A percentile compares a stretch with the other conserved stretches of the same genome.
These are phyloP conservation scores for Oscheius sp. DNA, from an alignment of 2,888 invertebrate species.

Conservation along the genomic window DNA sequence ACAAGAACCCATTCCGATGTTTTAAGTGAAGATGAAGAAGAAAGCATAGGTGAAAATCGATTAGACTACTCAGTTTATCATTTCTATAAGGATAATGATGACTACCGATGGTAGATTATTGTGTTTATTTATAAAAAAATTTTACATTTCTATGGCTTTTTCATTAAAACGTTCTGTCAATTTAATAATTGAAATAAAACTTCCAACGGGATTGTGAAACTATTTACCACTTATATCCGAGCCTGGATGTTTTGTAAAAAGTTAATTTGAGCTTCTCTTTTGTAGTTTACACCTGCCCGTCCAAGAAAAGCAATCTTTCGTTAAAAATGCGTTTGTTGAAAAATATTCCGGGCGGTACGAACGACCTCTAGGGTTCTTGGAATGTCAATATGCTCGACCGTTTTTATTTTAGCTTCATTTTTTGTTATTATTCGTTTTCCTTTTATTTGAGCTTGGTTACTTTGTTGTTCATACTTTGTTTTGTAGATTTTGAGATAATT, in stretches of 20 bases:
- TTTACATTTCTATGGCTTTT: background rate
- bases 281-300: too few species aligned
- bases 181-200: too few species aligned
- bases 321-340: too few species aligned
- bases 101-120: background rate
- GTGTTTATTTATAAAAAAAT: background rate
- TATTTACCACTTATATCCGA: too few species aligned
- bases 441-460: too few species aligned
- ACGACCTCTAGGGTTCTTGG: constrained; percentile 4
- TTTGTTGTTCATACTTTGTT: background rate
- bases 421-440: background rate
- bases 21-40: background rate
- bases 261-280: too few species aligned
- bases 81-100: background rate
- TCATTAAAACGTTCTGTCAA: background rate
- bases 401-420: constrained; percentile 11
- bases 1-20: background rate
- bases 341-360: constrained; percentile 26
- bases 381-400: constrained; percentile 21
- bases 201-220: too few species aligned
- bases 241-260: too few species aligned
- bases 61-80: constrained; percentile 1
- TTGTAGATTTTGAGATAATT: background rate
- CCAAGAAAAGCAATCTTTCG: too few species aligned
- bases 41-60: background rate